Conservation (phyloP, 92 coral and sea anemone species). For the Heliopora coerulea region DNA sequence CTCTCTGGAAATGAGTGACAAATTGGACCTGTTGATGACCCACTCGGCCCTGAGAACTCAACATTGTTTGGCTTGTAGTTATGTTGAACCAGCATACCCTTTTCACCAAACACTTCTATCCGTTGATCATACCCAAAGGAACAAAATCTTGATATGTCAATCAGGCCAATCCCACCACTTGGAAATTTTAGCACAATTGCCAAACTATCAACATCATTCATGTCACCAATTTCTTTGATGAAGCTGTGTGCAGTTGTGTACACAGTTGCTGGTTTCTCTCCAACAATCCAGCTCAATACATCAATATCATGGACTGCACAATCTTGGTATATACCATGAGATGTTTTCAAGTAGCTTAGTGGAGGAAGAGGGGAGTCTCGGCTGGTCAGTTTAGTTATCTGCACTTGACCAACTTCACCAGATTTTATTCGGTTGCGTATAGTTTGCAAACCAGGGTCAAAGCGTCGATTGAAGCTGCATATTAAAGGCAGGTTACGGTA, state of each 20-base stretch:
- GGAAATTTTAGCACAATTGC: slow-evolving; percentile 85
- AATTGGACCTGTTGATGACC: slow-evolving; percentile 42
- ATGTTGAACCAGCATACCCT: slow-evolving; percentile 75
- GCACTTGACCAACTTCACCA: slow-evolving; percentile 73
- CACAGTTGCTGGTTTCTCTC: slow-evolving; percentile 71
- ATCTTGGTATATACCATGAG: slow-evolving; percentile 86
- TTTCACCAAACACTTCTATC: slow-evolving; percentile 81
- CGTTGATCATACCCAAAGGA: slow-evolving; percentile 89
- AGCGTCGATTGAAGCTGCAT: slow-evolving; percentile 90
- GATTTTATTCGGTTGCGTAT: slow-evolving; percentile 51
- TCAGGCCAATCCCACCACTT: slow-evolving; percentile 73
- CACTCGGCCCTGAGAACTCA: slow-evolving; percentile 39
- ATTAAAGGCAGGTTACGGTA: slow-evolving; percentile 51
- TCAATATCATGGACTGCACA: slow-evolving; percentile 88
- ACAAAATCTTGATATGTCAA: slow-evolving; percentile 75
- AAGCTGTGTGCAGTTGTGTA: slow-evolving; percentile 81
- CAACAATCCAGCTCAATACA: slow-evolving; percentile 63
- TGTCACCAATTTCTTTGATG: slow-evolving; percentile 54
- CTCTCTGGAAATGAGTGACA: slow-evolving; percentile 57
- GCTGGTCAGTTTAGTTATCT: slow-evolving; percentile 69
- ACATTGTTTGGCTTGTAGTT: slow-evolving; percentile 46
- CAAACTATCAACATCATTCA: slow-evolving; percentile 80
- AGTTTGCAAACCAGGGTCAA: slow-evolving; percentile 68
- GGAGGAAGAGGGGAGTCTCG: slow-evolving; percentile 80
- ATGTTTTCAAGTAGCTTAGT: slow-evolving; percentile 57